Evolutionary conservation across 2,888 invertebrate species (phyloP), one percentile per base, ranked within the genome.

Genomic region (Caradrina kadenii): DNA sequence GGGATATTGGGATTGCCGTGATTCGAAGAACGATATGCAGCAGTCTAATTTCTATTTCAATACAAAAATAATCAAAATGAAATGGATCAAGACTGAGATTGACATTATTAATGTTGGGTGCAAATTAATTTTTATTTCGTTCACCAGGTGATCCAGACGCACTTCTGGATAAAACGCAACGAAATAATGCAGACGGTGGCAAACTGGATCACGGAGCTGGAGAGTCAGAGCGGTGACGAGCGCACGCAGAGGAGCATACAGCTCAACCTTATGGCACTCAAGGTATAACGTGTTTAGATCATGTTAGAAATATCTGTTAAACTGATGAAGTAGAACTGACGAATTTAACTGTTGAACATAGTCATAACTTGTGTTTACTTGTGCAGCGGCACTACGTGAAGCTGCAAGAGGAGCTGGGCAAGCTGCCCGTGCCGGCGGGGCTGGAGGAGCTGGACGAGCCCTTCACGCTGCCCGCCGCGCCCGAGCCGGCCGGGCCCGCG

Each of bases 91-190:
- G 6, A 52, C 17, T 1, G 4, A 31, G 8, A 49, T 42, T 6
- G 26, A 7, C 17, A 19, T 19, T 2, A 39, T 39, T 53, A 10
- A 35, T 35, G 21, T 39, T n/a, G 5, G 8, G 4, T 10, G 21
- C 53, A 26, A 11, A 15, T 54, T 1, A 68, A 39, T 21, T 17
- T 55, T 11, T 56, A 11, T 48, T 49, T 60, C n/a, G 17, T 59
- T 48, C 7, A 56, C 0, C 88, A 98, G 97, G 98, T 99, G 62
- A 98, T 99, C 80, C 98, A 98, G 80, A 97, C 98, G 35, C 99
- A 99, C 93, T 99, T 99, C 94, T 99, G 98, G 98, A 96, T 99
- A 87, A 99, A 99, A 93, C 97, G 98, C 70, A 97, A 98, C 87
- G 99, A 99, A 94, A 98, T 99, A 82, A 97, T 98, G 90, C 96